Evolutionary conservation across 2,888 invertebrate genomes (phyloP), one percentile per base, ranked within the genome.

Genomic region (Ceriagrion tenellum): DNA sequence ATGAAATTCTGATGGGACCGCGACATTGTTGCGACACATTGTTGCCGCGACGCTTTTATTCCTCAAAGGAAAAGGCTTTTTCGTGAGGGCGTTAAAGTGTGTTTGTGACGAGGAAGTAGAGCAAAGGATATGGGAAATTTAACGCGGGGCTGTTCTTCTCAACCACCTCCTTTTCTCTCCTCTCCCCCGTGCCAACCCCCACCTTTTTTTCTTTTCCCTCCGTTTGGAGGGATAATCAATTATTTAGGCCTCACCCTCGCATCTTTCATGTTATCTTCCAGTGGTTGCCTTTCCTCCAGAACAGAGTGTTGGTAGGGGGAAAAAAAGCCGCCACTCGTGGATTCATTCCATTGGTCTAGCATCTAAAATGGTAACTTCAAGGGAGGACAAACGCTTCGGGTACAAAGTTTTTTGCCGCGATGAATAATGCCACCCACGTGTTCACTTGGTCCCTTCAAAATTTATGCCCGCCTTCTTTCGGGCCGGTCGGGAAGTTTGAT

Each of bases 1-100:
- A 89, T 89, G 89, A 89, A 89, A 89, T 89, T 89, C 89, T 89
- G 89, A 89, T 81, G 81, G 81, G 55, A 55, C 89, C 89, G 89
- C 89, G 89, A 89, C 89, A 55, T 55, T 55, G 89, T 89, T 89
- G 89, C 55, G 89, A 47, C 47, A n/a, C 55, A 55, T 89, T 89
- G 89, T 89, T 55, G 47, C 89, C 89, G 30, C 26, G n/a, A 47
- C n/a, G 23, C 89, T n/a, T 55, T 47, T 81, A 81, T 81, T 81
- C 81, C 81, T 81, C 81, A 81, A 81, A 81, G 81, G 81, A 55
- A 55, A 55, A 89, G 55, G 26, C 55, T 89, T 89, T 55, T 55
- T 18, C 89, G 55, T 2, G 55, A n/a, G 55, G n/a, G 89, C 35
- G 55, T n/a, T 55, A 47, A 89, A 89, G 23, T 55, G 89, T 55